Evolutionary conservation across 2,888 invertebrate genomes (phyloP).

Genomic region (Elmis aenea): DNA sequence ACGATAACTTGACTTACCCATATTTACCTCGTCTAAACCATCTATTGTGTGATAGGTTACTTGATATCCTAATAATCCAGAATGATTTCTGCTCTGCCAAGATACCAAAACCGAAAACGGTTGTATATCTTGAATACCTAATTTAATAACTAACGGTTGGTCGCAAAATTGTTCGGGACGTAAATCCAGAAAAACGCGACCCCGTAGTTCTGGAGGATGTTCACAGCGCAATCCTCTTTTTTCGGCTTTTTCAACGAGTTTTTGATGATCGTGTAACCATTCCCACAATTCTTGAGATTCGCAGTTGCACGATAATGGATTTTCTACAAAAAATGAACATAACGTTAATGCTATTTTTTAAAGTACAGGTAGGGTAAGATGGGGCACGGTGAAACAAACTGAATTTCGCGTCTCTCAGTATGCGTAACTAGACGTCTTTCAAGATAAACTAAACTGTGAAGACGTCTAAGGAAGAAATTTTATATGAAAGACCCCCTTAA

Average conservation of each 20-base stretch:
- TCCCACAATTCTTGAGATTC: conserved; percentile 88
- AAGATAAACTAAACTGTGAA: no score
- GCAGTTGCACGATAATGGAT: conserved; percentile 85
- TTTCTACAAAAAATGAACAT: conserved; percentile 55
- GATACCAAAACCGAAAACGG: conserved; percentile 81
- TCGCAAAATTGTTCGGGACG: conserved; percentile 80
- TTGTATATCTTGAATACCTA: conserved; percentile 84
- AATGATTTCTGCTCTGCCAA: conserved; percentile 86
- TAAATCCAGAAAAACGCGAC: conserved; percentile 69
- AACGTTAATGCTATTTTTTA: background rate
- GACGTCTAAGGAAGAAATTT: no score
- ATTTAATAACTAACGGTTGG: conserved; percentile 73
- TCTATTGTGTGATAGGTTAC: conserved; percentile 75
- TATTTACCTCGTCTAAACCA: conserved; percentile 53
- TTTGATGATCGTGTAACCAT: conserved; percentile 86
- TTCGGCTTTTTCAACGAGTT: conserved; percentile 52
- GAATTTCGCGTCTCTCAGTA: no score
- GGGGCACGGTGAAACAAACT: no score
- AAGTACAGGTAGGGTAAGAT: no score
- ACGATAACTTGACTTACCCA: no score
- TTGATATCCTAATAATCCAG: conserved; percentile 77
- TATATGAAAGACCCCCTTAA: no score
- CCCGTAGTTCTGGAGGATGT: conserved; percentile 75
- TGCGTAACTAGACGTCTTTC: no score
- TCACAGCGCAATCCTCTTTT: conserved; percentile 63